phyloP scores from a whole-genome alignment of 2,888 invertebrate species.

The Microctonus brassicae region DNA sequence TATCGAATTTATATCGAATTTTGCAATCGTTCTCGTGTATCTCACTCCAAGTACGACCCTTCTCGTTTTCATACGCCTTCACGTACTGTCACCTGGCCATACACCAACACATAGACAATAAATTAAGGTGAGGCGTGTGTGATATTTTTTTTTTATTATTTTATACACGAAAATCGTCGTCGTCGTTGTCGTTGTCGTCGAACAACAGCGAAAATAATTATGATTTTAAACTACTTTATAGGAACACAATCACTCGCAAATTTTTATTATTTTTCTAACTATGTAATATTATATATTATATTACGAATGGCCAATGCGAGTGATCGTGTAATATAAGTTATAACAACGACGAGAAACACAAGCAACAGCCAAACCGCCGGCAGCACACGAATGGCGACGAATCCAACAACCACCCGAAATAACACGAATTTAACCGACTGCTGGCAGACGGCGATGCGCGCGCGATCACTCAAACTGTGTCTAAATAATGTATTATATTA shows the following conservation, averaged over 20 bases:
- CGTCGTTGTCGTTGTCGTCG: background rate
- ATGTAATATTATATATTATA: no score
- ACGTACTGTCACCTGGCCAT: conserved; percentile 51
- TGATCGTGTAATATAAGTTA: no score
- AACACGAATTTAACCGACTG: conserved; percentile 16
- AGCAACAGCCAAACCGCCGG: background rate
- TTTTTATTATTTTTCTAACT: background rate
- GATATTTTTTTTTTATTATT: background rate
- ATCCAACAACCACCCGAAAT: background rate
- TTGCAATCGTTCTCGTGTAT: background rate
- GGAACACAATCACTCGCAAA: background rate
- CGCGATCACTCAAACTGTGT: background rate
- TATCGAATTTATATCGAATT: background rate
- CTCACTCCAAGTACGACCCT: no score
- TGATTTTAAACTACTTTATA: background rate
- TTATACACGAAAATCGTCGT: background rate
- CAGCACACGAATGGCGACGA: background rate
- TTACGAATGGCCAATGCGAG: conserved; percentile 7
- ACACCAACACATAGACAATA: conserved; percentile 43
- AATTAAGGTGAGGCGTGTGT: background rate
- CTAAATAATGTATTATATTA: background rate
- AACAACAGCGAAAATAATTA: conserved; percentile 7
- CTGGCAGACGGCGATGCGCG: conserved; percentile 1
- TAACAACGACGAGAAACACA: background rate
- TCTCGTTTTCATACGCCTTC: no score